Conservation (phyloP, 37 sponge, comb jelly and placozoan species). For the Hexactinellida sp. region DNA sequence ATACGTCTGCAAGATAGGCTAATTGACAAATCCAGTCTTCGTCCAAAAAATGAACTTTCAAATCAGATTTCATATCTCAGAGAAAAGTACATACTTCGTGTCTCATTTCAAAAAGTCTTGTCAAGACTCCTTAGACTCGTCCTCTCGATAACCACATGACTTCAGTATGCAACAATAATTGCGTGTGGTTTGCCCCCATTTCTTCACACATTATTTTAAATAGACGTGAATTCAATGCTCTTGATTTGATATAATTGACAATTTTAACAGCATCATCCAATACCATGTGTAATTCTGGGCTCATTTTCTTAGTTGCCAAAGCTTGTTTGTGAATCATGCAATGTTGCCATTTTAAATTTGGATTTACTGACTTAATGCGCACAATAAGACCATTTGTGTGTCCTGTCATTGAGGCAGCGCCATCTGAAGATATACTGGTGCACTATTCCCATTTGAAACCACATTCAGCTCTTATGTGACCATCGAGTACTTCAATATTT, state of each 20-base stretch:
- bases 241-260: background rate
- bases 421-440: background rate
- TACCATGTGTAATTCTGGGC: background rate
- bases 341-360: background rate
- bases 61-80: background rate
- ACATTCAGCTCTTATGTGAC: background rate
- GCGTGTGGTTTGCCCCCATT: background rate
- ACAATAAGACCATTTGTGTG: background rate
- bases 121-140: background rate
- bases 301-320: background rate
- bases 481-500: background rate
- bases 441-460: background rate
- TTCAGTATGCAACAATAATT: background rate
- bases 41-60: background rate
- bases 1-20: background rate
- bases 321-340: background rate
- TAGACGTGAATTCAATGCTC: background rate
- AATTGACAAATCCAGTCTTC: background rate
- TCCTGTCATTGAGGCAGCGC: background rate
- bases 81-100: background rate
- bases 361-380: background rate
- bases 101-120: background rate
- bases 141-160: background rate
- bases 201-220: background rate
- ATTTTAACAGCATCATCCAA: background rate